Evolutionary conservation across 2,797 vertebrate genomes (phyloP).

Genomic region (Chiloscyllium punctatum): DNA sequence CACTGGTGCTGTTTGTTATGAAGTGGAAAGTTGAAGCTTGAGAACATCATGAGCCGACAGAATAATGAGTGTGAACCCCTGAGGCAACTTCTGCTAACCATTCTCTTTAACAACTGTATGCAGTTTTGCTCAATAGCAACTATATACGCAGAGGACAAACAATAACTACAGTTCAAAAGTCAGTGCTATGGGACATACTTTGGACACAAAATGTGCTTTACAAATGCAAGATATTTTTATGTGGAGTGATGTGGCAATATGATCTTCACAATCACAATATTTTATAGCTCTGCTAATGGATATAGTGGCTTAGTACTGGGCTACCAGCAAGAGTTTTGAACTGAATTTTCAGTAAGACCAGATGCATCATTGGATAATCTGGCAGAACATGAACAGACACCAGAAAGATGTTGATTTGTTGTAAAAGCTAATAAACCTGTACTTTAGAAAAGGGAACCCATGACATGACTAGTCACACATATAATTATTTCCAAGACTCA

Average conservation of each 20-base stretch:
- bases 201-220: background rate
- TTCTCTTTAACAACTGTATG: background rate
- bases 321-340: background rate
- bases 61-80: background rate
- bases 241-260: background rate
- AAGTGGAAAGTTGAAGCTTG: background rate
- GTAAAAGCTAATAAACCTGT: background rate
- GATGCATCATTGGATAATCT: background rate
- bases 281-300: too few relatives aligned
- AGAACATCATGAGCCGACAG: background rate
- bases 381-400: too few relatives aligned
- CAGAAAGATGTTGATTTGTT: background rate
- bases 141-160: background rate
- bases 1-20: background rate
- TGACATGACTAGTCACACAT: background rate
- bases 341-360: background rate
- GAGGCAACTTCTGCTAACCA: background rate
- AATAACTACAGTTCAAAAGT: background rate
- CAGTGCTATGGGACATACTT: background rate
- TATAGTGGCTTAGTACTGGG: background rate
- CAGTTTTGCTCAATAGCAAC: background rate
- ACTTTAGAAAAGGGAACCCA: background rate
- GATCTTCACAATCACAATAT: background rate
- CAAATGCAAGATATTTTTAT: background rate
- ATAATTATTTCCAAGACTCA: background rate